Evolutionary conservation across 2,797 vertebrate species (phyloP).

Genomic region (Champsocephalus gunnari): DNA sequence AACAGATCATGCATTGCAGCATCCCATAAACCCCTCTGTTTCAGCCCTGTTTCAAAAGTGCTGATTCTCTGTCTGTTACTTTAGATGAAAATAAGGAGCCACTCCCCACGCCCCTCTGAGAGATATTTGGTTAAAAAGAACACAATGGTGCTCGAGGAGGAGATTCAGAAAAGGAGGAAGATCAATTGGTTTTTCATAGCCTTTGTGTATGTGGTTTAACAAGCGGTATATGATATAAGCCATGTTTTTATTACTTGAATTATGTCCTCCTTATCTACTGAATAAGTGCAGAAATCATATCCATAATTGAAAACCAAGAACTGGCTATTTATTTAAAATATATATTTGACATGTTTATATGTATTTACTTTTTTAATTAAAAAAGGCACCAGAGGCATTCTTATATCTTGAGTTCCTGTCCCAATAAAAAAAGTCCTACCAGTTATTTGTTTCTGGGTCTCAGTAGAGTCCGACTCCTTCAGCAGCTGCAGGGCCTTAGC

Average conservation of each 20-base stretch:
- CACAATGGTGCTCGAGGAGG: no score
- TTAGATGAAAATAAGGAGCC: no score
- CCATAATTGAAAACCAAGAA: not conserved
- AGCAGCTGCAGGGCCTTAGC: constrained; percentile 87
- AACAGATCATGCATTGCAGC: no score
- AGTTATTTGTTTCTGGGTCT: constrained; percentile 93
- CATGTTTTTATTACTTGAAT: not conserved
- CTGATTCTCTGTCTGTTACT: no score
- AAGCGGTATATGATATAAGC: not conserved
- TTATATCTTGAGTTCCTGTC: not conserved
- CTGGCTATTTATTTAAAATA: not conserved
- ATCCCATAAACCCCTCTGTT: no score
- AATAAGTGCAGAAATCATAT: not conserved
- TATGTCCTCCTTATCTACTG: not conserved
- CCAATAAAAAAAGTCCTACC: constrained; percentile 75
- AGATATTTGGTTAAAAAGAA: no score
- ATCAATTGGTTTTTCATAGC: not conserved
- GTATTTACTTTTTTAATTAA: not conserved
- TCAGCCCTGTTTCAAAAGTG: no score
- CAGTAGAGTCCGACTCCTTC: constrained; percentile 82
- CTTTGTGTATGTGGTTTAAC: not conserved
- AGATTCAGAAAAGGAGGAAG: no score
- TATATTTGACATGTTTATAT: not conserved
- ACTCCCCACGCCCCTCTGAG: no score
- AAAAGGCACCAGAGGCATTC: not conserved